Evolutionary conservation across 2,888 invertebrate genomes (phyloP).

Genomic region (Dendrolimus pini): DNA sequence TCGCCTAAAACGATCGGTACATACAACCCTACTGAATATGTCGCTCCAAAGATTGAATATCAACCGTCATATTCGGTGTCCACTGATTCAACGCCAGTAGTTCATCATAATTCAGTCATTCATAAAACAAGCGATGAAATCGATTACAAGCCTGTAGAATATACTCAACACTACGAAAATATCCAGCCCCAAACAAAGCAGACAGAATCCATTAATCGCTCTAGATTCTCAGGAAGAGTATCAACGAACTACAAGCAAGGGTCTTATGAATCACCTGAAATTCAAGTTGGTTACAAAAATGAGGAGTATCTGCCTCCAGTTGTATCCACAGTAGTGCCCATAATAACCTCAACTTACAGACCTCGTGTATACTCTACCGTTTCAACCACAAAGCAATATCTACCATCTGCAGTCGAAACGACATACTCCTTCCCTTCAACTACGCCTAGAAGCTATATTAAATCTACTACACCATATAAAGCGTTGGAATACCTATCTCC

Average conservation of each 20-base stretch:
- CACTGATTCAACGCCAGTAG: constrained; percentile 35
- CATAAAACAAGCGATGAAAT: constrained; percentile 37
- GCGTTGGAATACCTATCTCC: constrained; percentile 52
- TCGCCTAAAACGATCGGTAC: constrained; percentile 33
- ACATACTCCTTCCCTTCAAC: constrained; percentile 32
- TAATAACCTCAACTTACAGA: constrained; percentile 42
- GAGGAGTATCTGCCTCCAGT: constrained; percentile 63
- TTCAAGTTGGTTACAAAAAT: constrained; percentile 53
- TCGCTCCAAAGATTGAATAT: constrained; percentile 42
- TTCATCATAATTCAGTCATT: constrained; percentile 39
- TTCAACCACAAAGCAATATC: constrained; percentile 33
- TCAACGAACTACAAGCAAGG: constrained; percentile 44
- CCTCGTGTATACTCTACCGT: constrained; percentile 42
- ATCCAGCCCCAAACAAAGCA: constrained; percentile 36
- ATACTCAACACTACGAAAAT: constrained; percentile 28
- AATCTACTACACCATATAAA: constrained; percentile 39
- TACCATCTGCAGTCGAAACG: constrained; percentile 24
- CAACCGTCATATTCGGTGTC: constrained; percentile 43
- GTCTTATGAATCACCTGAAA: constrained; percentile 51
- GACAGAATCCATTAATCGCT: constrained; percentile 47
- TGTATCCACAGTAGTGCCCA: constrained; percentile 33
- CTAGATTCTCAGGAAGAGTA: constrained; percentile 39
- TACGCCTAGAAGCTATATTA: constrained; percentile 34
- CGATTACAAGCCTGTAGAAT: constrained; percentile 32
- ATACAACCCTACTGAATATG: constrained; percentile 39